Evolutionary conservation across 1,140 invertebrate species (phyloP), one percentile per base, ranked within the genome.

Genomic region (Lepidurus couesii): DNA sequence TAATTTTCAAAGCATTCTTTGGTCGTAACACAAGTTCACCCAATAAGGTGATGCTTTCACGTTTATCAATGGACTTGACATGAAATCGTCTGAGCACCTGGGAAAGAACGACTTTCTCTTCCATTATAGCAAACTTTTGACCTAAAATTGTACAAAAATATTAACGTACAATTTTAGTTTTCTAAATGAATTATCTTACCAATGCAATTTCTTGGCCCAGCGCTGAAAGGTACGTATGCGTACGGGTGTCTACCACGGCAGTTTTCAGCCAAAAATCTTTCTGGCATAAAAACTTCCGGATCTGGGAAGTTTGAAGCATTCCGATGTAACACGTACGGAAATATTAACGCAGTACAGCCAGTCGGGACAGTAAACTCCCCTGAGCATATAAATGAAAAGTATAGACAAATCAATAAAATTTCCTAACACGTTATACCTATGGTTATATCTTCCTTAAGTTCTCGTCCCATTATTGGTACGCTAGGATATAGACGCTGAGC

Each of bases 1-100:
- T 73, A 26, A 82, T 42, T 16, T 75, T n/a, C 74, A 82, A 47
- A 42, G 81, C 81, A 79, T 80, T 65, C 74, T 80, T 74, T 42
- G 93, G 90, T 85, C 94, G 93, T 65, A 95, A 86, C 80, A 95
- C 94, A 78, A 95, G 92, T 83, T 95, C 93, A 79, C 88, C 92
- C 83, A 93, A 90, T 0, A 95, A 87, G 79, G 89, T 86, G 84
- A 92, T 92, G 79, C 95, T 90, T 42, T 89, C 85, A 80, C 92
- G 90, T 78, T 89, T 88, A 9, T 92, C 83, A 79, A 90, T 88
- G 1, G 80, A 76, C 44, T 77, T 77, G 11, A 81, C 44, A 65
- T 85, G 84, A 86, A 82, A 82, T 26, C 79, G 83, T 44, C 86
- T 81, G 5, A 89, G 78, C 7, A 88, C 81, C 7, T 84, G 81